Conservation (phyloP, 2,888 invertebrate species). For the Harpalus rufipes region DNA sequence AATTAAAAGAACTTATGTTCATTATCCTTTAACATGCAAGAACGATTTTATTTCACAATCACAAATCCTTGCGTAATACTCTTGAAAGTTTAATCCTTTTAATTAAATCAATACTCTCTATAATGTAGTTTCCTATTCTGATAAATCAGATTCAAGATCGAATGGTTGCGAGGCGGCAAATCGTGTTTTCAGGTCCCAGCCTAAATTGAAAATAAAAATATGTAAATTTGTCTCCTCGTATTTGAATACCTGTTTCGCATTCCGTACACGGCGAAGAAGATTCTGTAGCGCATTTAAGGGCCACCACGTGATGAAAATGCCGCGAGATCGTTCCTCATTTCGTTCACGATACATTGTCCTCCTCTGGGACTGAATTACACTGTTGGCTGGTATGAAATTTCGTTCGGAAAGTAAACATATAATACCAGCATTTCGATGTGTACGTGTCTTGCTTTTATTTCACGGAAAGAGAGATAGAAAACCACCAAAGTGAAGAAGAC, state of each 20-base stretch:
- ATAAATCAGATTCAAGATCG: conserved; percentile 18
- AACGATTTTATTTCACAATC: too few species aligned
- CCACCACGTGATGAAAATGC: conserved; percentile 46
- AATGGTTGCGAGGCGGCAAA: conserved; percentile 7
- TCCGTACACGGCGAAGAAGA: conserved; percentile 18
- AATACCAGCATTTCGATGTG: conserved; percentile 58
- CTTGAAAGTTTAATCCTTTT: not conserved
- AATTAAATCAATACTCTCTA: not conserved
- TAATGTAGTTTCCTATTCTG: not conserved
- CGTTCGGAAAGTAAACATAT: conserved; percentile 64
- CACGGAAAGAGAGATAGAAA: conserved; percentile 23
- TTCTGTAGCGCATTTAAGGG: conserved; percentile 30
- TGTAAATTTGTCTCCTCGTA: conserved; percentile 31
- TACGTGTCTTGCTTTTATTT: conserved; percentile 60
- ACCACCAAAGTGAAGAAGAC: conserved; percentile 41
- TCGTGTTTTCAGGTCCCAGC: conserved; percentile 21
- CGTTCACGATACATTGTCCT: conserved; percentile 51
- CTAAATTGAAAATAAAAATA: conserved; percentile 50
- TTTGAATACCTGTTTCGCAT: conserved; percentile 37
- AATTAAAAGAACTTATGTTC: too few species aligned
- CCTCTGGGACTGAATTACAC: conserved; percentile 53
- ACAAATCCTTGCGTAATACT: not conserved
- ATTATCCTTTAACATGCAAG: not conserved
- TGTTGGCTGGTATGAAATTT: conserved; percentile 57
- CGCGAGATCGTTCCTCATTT: conserved; percentile 37